Evolutionary conservation across 2,113 vertebrate genomes (phyloP), one percentile per base, ranked within the genome.

Genomic region (Nothobranchius kuhntae): DNA sequence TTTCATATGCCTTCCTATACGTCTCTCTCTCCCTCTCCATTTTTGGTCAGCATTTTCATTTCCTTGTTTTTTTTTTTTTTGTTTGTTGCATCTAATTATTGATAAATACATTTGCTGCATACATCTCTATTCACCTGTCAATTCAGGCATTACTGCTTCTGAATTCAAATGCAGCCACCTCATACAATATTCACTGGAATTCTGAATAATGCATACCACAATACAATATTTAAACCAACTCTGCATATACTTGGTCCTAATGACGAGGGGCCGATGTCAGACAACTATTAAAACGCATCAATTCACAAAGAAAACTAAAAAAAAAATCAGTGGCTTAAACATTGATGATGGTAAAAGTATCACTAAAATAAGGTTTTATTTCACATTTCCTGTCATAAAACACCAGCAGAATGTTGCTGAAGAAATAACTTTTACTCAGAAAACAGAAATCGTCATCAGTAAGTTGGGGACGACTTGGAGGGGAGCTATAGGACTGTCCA

Each of bases 141-240:
- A 54, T 73, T 56, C 50, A 38, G 15, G 53, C 24, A 8, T 51
- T 17, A 46, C 70, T 0, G 11, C 2, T 42, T 14, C 55, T 78
- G 81, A 64, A 85, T 80, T 56, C 67, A 75, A 71, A 86, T 77
- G 14, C 54, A 71, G 53, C 13, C 30, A 8, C 54, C 50, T 77
- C 78, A 83, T 80, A 52, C 54, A 85, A 68, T 57, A 85, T 83
- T 71, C 61, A 83, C 38, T 3, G 26, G 11, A n/a, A 50, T 14
- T 38, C 7, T 78, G 58, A 83, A 79, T 83, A 75, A 79, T 72
- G 63, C 47, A 82, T 72, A 59, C 38, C 30, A 67, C 1, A 6
- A 75, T 75, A 54, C 63, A 76, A 73, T 81, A 83, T 85, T 88
- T 61, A 75, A 51, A 73, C 53, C 50, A 40, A 60, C 46, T 47